Percentiles rank a stretch among this genome's conserved stretches.
Evolutionary conservation across 2,797 vertebrate genomes (phyloP).

Genomic region (Nannoperca australis): DNA sequence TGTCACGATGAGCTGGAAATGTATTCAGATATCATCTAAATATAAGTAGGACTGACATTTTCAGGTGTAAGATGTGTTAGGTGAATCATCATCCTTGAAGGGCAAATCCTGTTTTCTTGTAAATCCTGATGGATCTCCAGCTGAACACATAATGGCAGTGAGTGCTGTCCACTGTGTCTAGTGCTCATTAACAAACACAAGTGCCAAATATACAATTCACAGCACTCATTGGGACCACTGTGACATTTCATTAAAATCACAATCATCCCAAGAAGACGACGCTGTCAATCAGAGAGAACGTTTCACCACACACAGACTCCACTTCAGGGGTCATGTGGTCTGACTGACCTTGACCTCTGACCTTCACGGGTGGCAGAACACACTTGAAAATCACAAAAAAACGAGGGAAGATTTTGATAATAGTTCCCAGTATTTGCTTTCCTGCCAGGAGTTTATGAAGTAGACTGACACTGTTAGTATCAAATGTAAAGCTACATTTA

Average conservation of each 20-base stretch:
- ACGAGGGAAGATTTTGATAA: neutral
- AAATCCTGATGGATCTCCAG: conserved; percentile 9
- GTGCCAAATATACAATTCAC: neutral
- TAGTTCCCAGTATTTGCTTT: too few species aligned
- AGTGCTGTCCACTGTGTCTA: neutral
- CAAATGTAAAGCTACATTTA: neutral
- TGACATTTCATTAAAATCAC: neutral
- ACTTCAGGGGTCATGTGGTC: too few species aligned
- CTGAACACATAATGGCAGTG: neutral
- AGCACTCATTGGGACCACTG: neutral
- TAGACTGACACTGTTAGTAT: neutral
- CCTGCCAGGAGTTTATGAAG: neutral
- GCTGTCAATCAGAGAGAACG: neutral
- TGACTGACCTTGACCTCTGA: neutral
- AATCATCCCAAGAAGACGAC: neutral
- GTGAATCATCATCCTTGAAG: conserved; percentile 13
- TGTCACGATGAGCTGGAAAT: conserved; percentile 9
- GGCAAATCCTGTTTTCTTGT: conserved; percentile 9
- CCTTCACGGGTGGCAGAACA: neutral
- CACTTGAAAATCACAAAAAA: neutral
- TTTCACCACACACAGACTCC: neutral
- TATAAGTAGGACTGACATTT: conserved; percentile 20
- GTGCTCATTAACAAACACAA: neutral
- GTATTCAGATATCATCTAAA: conserved; percentile 14
- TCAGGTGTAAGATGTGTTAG: neutral